phyloP scores from a whole-genome alignment of 1,140 invertebrate genomes.

The Idris sp. region DNA sequence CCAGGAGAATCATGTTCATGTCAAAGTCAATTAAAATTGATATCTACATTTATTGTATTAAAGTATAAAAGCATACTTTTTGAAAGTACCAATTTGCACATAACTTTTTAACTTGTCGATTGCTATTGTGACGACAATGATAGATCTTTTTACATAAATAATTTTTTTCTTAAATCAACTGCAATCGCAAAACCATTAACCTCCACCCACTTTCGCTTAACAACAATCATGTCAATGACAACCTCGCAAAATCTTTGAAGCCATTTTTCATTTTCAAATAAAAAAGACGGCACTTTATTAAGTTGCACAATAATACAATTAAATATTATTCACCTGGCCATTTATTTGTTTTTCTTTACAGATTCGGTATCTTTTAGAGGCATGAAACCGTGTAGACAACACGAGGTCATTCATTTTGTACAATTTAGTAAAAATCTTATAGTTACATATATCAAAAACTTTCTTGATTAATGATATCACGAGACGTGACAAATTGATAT shows the following conservation, averaged over 20 bases:
- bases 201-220: slow-evolving; percentile 46
- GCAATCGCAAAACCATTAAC: slow-evolving; percentile 46
- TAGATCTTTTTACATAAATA: slow-evolving; percentile 15
- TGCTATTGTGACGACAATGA: background rate
- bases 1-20: slow-evolving; percentile 13
- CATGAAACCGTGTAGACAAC: slow-evolving; percentile 12
- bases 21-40: slow-evolving; percentile 23
- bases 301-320: slow-evolving; percentile 31
- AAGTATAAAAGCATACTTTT: too few species aligned
- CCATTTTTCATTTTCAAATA: slow-evolving; percentile 32
- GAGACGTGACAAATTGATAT: too few species aligned
- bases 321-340: slow-evolving; percentile 24
- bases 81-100: too few species aligned
- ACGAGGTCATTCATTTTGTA: slow-evolving; percentile 14
- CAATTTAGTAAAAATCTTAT: slow-evolving; percentile 16
- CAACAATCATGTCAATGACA: slow-evolving; percentile 43
- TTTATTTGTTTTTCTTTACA: slow-evolving; percentile 29
- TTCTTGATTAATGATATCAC: too few species aligned
- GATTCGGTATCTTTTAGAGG: slow-evolving; percentile 8
- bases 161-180: slow-evolving; percentile 42
- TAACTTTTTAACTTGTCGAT: slow-evolving; percentile 5
- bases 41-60: slow-evolving; percentile 22
- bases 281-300: slow-evolving; percentile 29
- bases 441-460: background rate
- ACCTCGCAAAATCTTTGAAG: slow-evolving; percentile 26